Percentiles rank a stretch among this genome's conserved stretches.
Conservation (phyloP, 2,888 invertebrate genomes). For the Rhimphoctona megacephalus region DNA sequence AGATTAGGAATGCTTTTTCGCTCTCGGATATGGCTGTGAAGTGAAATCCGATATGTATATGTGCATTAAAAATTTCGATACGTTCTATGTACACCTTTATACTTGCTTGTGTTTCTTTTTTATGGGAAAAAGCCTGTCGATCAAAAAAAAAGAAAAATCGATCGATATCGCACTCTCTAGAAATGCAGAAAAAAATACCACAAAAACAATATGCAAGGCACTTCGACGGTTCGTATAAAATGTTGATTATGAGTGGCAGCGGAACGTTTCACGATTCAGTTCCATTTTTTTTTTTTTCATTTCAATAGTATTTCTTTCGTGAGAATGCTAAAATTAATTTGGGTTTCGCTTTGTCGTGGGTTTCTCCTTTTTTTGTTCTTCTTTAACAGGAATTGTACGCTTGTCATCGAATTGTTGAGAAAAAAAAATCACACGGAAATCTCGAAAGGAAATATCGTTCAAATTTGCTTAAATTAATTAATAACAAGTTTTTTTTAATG, state of each 20-base stretch:
- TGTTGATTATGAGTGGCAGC: constrained; percentile 38
- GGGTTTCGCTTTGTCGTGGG: constrained; percentile 35
- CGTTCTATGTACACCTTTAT: constrained; percentile 28
- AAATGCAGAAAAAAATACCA: constrained; percentile 22
- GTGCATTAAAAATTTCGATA: constrained; percentile 48
- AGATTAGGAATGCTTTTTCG: constrained; percentile 61
- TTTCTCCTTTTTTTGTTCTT: constrained; percentile 25
- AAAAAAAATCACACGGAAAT: not conserved
- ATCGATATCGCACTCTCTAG: constrained; percentile 16
- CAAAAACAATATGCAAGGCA: constrained; percentile 59
- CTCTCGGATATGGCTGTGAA: constrained; percentile 47
- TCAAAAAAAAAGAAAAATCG: constrained; percentile 17
- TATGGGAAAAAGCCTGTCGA: constrained; percentile 6
- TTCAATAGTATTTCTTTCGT: constrained; percentile 16
- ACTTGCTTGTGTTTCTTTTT: constrained; percentile 46
- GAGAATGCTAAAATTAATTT: constrained; percentile 43
- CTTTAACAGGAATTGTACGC: constrained; percentile 3
- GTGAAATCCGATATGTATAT: constrained; percentile 35
- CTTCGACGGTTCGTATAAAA: constrained; percentile 60
- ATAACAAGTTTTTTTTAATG: not conserved
- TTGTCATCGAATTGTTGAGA: not conserved
- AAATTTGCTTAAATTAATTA: not conserved
- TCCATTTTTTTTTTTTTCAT: constrained; percentile 4
- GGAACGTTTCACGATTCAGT: constrained; percentile 40
- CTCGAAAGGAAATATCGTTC: not conserved